These are phyloP conservation scores for Adineta ricciae DNA, from an alignment of 2,888 invertebrate species.

Conservation along the genomic window DNA sequence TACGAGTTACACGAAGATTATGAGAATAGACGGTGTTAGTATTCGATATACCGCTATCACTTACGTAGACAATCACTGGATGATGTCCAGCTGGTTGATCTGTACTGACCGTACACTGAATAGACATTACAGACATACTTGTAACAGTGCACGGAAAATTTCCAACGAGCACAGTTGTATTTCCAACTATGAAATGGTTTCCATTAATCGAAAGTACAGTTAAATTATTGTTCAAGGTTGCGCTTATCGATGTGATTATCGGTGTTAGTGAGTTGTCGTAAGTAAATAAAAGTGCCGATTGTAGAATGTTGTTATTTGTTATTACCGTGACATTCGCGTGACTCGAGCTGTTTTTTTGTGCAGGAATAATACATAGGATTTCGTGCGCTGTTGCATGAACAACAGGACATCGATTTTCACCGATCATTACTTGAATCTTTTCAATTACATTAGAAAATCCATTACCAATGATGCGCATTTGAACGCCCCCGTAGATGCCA, in stretches of 20 bases:
- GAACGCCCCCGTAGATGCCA: constrained; percentile 22
- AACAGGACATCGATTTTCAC: constrained; percentile 5
- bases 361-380: constrained; percentile 20
- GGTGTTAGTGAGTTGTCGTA: not conserved
- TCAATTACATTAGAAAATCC: not conserved
- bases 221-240: not conserved
- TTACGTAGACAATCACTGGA: not conserved
- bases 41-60: not conserved
- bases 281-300: not conserved
- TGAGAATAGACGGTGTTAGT: not conserved
- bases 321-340: not conserved
- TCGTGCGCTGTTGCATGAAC: not conserved
- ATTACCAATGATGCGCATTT: constrained; percentile 26
- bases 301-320: not conserved
- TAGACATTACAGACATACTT: not conserved
- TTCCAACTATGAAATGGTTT: not conserved
- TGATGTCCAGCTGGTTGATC: not conserved
- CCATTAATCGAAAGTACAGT: not conserved
- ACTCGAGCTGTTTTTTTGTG: not conserved
- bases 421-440: not conserved
- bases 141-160: not conserved
- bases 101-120: not conserved
- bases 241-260: not conserved
- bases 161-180: constrained; percentile 4
- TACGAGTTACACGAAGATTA: not conserved